These are phyloP conservation scores for Chiridota heheva DNA, from an alignment of 35 echinoderm and acorn worm species.

Conservation along the genomic window DNA sequence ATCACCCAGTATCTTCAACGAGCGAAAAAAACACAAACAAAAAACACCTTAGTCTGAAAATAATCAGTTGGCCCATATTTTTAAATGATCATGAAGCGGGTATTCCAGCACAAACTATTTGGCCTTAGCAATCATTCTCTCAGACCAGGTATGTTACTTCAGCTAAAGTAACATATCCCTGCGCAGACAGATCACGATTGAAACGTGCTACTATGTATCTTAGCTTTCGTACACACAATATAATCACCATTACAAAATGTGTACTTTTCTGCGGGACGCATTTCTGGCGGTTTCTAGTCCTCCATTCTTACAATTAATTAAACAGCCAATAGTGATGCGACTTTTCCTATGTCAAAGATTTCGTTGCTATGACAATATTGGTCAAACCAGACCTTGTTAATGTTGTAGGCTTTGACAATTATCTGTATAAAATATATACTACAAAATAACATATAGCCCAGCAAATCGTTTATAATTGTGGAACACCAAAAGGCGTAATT, in stretches of 20 bases:
- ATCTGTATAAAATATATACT: too few species aligned
- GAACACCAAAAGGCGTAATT: too few species aligned
- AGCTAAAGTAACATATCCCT: neutral
- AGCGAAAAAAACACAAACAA: too few species aligned
- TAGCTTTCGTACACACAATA: neutral
- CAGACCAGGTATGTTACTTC: neutral
- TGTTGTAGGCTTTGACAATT: too few species aligned
- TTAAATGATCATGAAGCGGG: neutral
- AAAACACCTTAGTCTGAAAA: too few species aligned
- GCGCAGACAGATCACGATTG: neutral
- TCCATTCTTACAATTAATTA: conserved; percentile 64
- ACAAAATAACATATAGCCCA: too few species aligned
- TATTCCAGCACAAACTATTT: neutral
- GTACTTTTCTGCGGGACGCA: conserved; percentile 31
- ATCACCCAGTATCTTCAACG: too few species aligned
- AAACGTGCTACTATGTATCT: neutral
- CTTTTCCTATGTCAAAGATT: conserved; percentile 70
- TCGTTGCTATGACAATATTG: conserved; percentile 80
- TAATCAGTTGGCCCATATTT: too few species aligned
- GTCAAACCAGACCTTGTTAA: conserved; percentile 93
- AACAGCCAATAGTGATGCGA: conserved; percentile 62
- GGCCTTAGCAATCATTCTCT: neutral
- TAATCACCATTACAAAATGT: neutral
- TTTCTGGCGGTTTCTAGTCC: conserved; percentile 65
- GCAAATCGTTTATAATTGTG: too few species aligned